Evolutionary conservation across 2,888 invertebrate genomes (phyloP).

Genomic region (Monopis laevigella): DNA sequence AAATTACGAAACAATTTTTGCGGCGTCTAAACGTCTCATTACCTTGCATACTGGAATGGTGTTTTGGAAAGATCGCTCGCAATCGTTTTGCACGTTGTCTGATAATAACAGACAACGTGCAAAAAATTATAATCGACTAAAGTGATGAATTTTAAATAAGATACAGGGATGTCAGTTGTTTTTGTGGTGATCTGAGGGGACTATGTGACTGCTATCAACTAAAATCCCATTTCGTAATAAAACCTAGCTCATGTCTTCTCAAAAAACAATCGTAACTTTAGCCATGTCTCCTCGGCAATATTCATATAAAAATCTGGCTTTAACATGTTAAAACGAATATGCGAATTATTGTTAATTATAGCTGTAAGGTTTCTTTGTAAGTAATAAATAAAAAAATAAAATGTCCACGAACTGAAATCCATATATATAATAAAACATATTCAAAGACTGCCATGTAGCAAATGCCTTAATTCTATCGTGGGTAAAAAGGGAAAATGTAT

Average conservation of each 20-base stretch:
- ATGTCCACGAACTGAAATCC: no score
- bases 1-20: conserved; percentile 11
- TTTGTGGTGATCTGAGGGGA: conserved; percentile 12
- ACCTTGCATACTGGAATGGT: conserved; percentile 16
- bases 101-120: conserved; percentile 6
- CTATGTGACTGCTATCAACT: conserved; percentile 16
- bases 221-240: conserved; percentile 12
- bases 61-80: conserved; percentile 12
- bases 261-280: no score
- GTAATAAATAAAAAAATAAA: no score
- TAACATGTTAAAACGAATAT: no score
- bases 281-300: no score
- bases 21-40: conserved; percentile 16
- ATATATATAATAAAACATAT: no score
- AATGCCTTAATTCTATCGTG: conserved; percentile 14
- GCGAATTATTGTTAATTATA: no score
- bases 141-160: not conserved
- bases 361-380: no score
- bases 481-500: conserved; percentile 14
- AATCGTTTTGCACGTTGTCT: conserved; percentile 14
- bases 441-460: conserved; percentile 8
- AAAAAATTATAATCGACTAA: not conserved
- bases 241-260: not conserved
- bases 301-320: no score
- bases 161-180: conserved; percentile 15